Evolutionary conservation across 2,888 invertebrate genomes (phyloP).

Genomic region (Leptura quadrifasciata): DNA sequence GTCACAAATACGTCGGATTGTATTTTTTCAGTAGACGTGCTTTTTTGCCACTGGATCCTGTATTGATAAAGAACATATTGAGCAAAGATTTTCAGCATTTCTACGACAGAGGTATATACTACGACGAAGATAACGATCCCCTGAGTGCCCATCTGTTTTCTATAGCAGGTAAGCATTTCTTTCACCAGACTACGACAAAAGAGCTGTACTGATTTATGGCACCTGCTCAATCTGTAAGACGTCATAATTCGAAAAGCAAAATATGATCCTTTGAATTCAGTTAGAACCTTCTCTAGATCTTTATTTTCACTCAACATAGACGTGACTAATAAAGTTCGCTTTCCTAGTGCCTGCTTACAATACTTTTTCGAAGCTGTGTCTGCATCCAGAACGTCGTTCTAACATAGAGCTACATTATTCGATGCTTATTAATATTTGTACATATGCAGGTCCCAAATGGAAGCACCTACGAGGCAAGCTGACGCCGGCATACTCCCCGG

Average conservation of each 20-base stretch:
- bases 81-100: slow-evolving; percentile 78
- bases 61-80: slow-evolving; percentile 78
- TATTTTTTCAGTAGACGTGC: slow-evolving; percentile 79
- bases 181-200: neutral
- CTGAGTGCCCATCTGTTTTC: slow-evolving; percentile 79
- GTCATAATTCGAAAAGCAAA: no score
- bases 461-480: slow-evolving; percentile 78
- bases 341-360: no score
- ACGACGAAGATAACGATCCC: slow-evolving; percentile 78
- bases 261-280: no score
- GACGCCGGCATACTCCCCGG: slow-evolving; percentile 81
- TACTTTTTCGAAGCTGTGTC: no score
- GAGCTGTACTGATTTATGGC: no score
- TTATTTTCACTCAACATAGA: no score
- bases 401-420: no score
- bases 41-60: slow-evolving; percentile 79
- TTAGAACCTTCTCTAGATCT: no score
- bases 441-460: slow-evolving; percentile 76
- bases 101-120: slow-evolving; percentile 80
- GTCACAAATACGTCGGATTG: slow-evolving; percentile 75
- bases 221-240: no score
- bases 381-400: no score
- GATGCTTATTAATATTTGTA: no score
- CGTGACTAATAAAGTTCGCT: no score
- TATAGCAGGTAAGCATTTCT: slow-evolving; percentile 66